Evolutionary conservation across 2,888 invertebrate species (phyloP).

Genomic region (Podotricha telesiphe): DNA sequence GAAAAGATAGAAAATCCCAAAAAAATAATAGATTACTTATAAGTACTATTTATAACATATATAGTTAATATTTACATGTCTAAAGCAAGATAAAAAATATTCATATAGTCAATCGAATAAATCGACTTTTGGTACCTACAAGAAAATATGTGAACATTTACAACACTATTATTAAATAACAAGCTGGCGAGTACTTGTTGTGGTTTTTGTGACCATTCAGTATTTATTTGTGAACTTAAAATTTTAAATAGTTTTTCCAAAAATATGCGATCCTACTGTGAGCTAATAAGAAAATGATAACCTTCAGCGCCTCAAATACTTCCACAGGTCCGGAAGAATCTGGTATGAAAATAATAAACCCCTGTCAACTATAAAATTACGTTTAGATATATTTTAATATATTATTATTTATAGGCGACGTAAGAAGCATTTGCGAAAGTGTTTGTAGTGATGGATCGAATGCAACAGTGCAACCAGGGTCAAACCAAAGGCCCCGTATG

Average conservation of each 20-base stretch:
- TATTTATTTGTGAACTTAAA: slow-evolving; percentile 59
- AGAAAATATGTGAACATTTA: slow-evolving; percentile 17
- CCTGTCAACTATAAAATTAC: slow-evolving; percentile 34
- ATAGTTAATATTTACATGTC: too few species aligned
- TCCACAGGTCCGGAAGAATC: slow-evolving; percentile 73
- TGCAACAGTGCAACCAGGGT: slow-evolving; percentile 75
- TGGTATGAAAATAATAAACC: slow-evolving; percentile 56
- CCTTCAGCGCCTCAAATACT: slow-evolving; percentile 73
- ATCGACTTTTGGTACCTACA: neutral
- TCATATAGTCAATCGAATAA: neutral
- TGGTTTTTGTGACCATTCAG: slow-evolving; percentile 46
- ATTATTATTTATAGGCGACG: slow-evolving; percentile 67
- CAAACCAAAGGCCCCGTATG: slow-evolving; percentile 86
- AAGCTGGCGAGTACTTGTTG: slow-evolving; percentile 56
- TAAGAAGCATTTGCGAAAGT: slow-evolving; percentile 80
- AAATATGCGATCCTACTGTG: slow-evolving; percentile 71
- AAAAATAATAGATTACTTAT: too few species aligned
- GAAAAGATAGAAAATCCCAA: too few species aligned
- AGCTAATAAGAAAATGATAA: slow-evolving; percentile 74
- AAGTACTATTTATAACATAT: too few species aligned
- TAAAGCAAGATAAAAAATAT: neutral
- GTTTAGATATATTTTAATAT: slow-evolving; percentile 45
- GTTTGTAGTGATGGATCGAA: slow-evolving; percentile 81
- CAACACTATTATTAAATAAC: slow-evolving; percentile 78
- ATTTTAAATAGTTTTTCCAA: slow-evolving; percentile 48